These are phyloP conservation scores for Varanus salvator DNA, from an alignment of 2,113 vertebrate species.

Conservation along the genomic window DNA sequence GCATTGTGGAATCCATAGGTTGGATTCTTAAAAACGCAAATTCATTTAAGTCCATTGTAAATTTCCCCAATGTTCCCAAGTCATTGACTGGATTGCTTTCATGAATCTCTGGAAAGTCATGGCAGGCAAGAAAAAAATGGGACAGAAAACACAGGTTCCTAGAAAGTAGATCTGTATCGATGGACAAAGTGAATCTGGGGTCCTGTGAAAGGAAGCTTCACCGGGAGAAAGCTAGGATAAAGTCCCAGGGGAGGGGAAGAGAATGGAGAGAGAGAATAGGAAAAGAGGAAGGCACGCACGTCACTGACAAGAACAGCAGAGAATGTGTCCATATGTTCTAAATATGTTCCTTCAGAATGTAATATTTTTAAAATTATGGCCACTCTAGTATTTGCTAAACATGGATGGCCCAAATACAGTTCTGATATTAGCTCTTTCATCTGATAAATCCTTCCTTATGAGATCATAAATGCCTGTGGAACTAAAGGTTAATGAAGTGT, in stretches of 20 bases:
- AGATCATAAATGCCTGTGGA: conserved; percentile 84
- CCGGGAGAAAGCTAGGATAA: not conserved
- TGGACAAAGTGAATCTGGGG: too few relatives aligned
- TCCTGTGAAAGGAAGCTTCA: not conserved
- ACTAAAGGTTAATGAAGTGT: conserved; percentile 90
- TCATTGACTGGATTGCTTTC: too few relatives aligned
- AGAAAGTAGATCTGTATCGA: too few relatives aligned
- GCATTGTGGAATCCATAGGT: too few relatives aligned
- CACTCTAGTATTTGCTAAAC: conserved; percentile 71
- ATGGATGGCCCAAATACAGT: conserved; percentile 66
- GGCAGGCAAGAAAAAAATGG: too few relatives aligned
- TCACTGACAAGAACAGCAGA: not conserved
- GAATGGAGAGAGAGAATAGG: not conserved
- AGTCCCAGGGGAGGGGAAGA: not conserved
- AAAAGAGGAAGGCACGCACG: not conserved
- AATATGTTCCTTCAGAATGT: not conserved
- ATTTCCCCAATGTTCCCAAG: too few relatives aligned
- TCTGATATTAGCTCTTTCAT: conserved; percentile 77
- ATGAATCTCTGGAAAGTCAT: too few relatives aligned
- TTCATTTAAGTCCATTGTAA: too few relatives aligned
- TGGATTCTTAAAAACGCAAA: too few relatives aligned
- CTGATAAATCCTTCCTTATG: conserved; percentile 86
- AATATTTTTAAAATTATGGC: conserved; percentile 61
- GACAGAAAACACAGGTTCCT: too few relatives aligned
- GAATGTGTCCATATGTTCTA: not conserved